Base-by-base conservation (phyloP, 1,140 invertebrate species). In the Sminthurinus signatus region DNA sequence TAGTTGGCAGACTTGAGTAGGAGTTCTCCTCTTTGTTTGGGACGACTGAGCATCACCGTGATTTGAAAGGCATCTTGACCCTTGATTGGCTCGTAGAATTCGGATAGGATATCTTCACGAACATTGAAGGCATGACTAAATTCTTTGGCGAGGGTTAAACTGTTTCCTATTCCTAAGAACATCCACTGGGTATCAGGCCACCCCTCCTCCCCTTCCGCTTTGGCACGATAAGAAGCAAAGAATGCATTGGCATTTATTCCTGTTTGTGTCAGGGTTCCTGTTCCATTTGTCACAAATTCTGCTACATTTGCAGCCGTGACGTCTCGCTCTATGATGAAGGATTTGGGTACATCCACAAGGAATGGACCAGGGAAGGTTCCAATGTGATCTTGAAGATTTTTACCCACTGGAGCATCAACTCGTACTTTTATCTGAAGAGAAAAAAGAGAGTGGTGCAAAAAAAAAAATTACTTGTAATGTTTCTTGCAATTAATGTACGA, bases 131-230 rank as follows among this genome's bases (percentile, higher is more conserved):
- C 68, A 15, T 70, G 56, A 1, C 64, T 55, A 51, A 66, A 27
- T 60, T 69, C 54, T 32, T 60, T 36, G 29, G 36, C 64, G 10
- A 65, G n/a, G 15, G 27, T 44, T 17, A 32, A 12, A 32, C 56
- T 54, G 15, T 56, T 63, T 28, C 68, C 68, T 14, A 69, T 25
- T 28, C 68, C 70, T 3, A 72, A 44, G 51, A 72, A 72, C 70
- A 72, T 72, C 67, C 67, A 72, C 59, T 72, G 61, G 19, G 70
- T 72, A 51, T 72, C 70, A 2, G 70, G 67, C 70, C 70, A 72
- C 15, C 68, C 67, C 0, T 36, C 21, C 15, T 69, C 25, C 4
- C 70, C 70, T 31, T 65, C 67, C 17, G 25, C 46, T 28, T 54
- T 36, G 17, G 70, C 70, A 36, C 64, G 52, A 21, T 59, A 43